A percentile compares a stretch with the other conserved stretches of the same genome.
Conservation (phyloP, 2,888 invertebrate genomes). For the Trissolcus brochymenae region DNA sequence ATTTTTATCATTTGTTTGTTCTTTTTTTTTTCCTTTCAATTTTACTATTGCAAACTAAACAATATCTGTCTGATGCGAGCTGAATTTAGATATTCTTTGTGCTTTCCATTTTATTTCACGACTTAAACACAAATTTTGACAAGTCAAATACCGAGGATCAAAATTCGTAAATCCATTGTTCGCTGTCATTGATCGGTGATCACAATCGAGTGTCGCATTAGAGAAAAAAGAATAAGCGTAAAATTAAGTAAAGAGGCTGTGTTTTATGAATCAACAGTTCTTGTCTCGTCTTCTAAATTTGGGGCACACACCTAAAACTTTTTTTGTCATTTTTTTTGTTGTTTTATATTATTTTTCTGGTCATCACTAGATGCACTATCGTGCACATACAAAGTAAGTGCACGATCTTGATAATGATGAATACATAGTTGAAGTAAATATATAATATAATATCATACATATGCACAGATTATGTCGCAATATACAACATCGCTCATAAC, state of each 20-base stretch:
- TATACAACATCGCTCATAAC: conserved; percentile 48
- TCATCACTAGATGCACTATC: too few species aligned
- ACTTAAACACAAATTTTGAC: too few species aligned
- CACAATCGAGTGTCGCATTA: conserved; percentile 15
- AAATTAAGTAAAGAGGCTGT: conserved; percentile 20
- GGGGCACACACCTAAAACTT: conserved; percentile 12
- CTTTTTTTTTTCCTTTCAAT: too few species aligned
- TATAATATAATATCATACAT: conserved; percentile 27
- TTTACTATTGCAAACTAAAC: neutral
- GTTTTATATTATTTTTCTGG: too few species aligned
- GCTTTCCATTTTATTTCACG: neutral
- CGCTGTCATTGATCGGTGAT: conserved; percentile 25
- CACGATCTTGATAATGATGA: conserved; percentile 21
- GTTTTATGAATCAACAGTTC: neutral
- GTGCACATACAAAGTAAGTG: conserved; percentile 36
- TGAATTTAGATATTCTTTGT: conserved; percentile 3
- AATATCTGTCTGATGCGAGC: neutral
- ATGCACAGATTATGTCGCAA: conserved; percentile 40
- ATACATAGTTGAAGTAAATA: conserved; percentile 31
- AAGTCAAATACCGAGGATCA: conserved; percentile 10
- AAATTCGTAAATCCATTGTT: conserved; percentile 19
- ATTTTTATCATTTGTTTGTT: neutral
- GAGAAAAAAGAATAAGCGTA: too few species aligned
- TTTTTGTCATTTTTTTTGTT: neutral
- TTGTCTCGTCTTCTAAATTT: conserved; percentile 9